These are phyloP conservation scores for Tribolium madens DNA, from an alignment of 1,140 invertebrate species.

Conservation along the genomic window DNA sequence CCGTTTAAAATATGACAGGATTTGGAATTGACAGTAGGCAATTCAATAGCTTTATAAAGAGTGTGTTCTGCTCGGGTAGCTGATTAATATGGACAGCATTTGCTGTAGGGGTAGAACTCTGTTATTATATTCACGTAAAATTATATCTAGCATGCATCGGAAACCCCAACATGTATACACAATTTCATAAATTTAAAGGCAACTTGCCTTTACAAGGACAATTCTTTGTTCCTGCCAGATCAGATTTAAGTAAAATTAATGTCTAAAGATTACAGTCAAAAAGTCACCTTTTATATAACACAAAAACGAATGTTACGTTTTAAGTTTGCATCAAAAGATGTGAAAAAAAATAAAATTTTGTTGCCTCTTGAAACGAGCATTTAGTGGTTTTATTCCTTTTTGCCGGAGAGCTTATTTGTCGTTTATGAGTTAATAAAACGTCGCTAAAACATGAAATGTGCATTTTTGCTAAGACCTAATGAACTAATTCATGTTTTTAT, in stretches of 20 bases:
- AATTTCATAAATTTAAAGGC: slow-evolving; percentile 24
- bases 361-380: neutral
- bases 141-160: slow-evolving; percentile 18
- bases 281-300: neutral
- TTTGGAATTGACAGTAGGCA: slow-evolving; percentile 33
- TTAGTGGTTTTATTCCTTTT: neutral
- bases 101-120: slow-evolving; percentile 9
- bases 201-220: neutral
- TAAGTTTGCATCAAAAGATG: too few species aligned
- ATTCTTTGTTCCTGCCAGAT: neutral
- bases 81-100: slow-evolving; percentile 34
- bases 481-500: slow-evolving; percentile 17
- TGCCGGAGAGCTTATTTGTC: neutral
- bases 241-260: neutral
- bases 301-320: neutral
- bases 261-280: too few species aligned
- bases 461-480: slow-evolving; percentile 9
- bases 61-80: slow-evolving; percentile 19
- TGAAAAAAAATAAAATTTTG: neutral
- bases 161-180: slow-evolving; percentile 4
- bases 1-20: slow-evolving; percentile 20
- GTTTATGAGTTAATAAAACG: slow-evolving; percentile 22
- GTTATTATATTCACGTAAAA: slow-evolving; percentile 32
- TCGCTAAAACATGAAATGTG: neutral
- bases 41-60: slow-evolving; percentile 34